Percentiles rank a stretch among this genome's conserved stretches.
phyloP scores from a whole-genome alignment of 2,888 invertebrate species.

The Andrena bucephala region DNA sequence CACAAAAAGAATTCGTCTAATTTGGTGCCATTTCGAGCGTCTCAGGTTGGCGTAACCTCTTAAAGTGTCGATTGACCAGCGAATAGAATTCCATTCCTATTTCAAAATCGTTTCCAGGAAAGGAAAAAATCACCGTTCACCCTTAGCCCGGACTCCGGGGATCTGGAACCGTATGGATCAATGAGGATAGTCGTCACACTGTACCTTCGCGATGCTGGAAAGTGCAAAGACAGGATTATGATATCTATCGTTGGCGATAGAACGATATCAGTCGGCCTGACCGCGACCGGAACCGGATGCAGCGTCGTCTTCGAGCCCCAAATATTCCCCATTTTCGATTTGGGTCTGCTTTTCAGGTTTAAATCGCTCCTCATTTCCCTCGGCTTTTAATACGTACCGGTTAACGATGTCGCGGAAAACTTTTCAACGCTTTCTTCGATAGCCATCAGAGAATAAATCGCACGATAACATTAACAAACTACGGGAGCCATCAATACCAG shows the following conservation, averaged over 20 bases:
- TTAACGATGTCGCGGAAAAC: background rate
- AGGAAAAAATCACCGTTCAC: slow-evolving; percentile 71
- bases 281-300: slow-evolving; percentile 88
- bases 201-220: slow-evolving; percentile 81
- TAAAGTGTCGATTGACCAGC: too few relatives aligned
- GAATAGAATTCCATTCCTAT: too few relatives aligned
- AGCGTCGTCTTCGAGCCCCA: slow-evolving; percentile 88
- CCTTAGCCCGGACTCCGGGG: slow-evolving; percentile 73
- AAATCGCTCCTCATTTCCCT: background rate
- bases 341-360: slow-evolving; percentile 89
- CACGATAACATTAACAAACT: slow-evolving; percentile 86
- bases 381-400: background rate
- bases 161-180: slow-evolving; percentile 79
- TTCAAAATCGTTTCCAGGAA: slow-evolving; percentile 30
- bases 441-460: slow-evolving; percentile 74
- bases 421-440: background rate
- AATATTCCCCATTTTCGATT: slow-evolving; percentile 86
- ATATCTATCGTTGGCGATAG: slow-evolving; percentile 84
- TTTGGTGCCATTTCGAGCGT: too few relatives aligned
- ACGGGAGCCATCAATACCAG: slow-evolving; percentile 86
- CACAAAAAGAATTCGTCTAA: too few relatives aligned
- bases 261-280: slow-evolving; percentile 85
- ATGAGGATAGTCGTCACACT: slow-evolving; percentile 78
- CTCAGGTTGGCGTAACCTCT: too few relatives aligned
- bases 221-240: slow-evolving; percentile 79